A percentile compares a stretch with the other conserved stretches of the same genome.
Conservation (phyloP, 2,888 invertebrate genomes). For the Mimas tiliae region DNA sequence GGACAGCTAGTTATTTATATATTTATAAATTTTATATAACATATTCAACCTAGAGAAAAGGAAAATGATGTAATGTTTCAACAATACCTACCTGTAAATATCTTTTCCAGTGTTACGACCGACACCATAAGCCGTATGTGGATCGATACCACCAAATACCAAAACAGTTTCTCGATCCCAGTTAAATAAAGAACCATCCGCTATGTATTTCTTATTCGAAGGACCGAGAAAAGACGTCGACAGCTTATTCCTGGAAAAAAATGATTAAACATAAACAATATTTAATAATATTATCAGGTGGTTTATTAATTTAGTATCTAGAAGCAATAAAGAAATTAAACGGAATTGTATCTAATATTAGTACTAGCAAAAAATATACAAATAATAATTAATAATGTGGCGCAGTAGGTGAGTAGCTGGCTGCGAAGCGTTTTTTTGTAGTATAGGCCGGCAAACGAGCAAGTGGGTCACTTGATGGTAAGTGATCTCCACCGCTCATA, state of each 20-base stretch:
- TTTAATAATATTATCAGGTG: not conserved
- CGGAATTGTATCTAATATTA: not conserved
- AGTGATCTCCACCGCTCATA: too few relatives aligned
- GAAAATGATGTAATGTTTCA: not conserved
- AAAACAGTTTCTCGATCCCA: slow-evolving; percentile 86
- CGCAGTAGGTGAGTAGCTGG: too few relatives aligned
- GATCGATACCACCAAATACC: slow-evolving; percentile 89
- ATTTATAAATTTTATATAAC: too few relatives aligned
- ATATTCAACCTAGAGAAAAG: too few relatives aligned
- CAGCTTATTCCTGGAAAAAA: slow-evolving; percentile 67
- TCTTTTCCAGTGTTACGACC: slow-evolving; percentile 86
- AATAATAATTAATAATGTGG: too few relatives aligned
- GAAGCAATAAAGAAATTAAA: not conserved
- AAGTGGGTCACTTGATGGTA: too few relatives aligned
- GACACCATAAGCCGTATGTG: slow-evolving; percentile 83
- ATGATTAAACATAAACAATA: slow-evolving; percentile 20
- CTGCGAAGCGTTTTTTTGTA: too few relatives aligned
- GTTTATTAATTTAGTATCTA: not conserved
- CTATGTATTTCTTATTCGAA: slow-evolving; percentile 75
- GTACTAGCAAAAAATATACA: too few relatives aligned
- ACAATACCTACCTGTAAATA: slow-evolving; percentile 72
- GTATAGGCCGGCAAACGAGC: too few relatives aligned
- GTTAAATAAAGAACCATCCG: slow-evolving; percentile 82
- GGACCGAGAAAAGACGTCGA: slow-evolving; percentile 75
- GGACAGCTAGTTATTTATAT: too few relatives aligned